Conservation (phyloP, 2,888 invertebrate species). For the Caenorhabditis zanzibari region DNA sequence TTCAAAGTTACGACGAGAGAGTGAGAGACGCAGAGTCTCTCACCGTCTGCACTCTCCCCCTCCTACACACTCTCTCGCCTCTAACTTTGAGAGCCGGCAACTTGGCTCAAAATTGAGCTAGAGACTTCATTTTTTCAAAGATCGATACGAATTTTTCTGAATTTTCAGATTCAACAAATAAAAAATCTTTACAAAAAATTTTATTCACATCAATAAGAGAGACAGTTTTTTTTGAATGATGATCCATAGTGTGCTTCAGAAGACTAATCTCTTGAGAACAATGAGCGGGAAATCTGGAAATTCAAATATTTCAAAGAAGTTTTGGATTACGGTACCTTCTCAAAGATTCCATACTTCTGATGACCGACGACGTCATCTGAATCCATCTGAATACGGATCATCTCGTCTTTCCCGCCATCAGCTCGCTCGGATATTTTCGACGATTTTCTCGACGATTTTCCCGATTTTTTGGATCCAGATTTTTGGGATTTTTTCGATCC, state of each 20-base stretch:
- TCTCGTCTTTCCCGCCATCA: background rate
- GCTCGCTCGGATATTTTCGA: background rate
- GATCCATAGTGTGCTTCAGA: no score
- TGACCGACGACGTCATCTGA: background rate
- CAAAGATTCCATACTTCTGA: background rate
- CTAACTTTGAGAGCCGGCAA: no score
- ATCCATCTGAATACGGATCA: background rate
- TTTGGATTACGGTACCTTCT: background rate
- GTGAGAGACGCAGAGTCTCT: no score
- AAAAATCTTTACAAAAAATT: no score
- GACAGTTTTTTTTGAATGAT: no score
- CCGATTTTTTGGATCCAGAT: background rate
- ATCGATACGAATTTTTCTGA: background rate
- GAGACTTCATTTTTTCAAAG: background rate
- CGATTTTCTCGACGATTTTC: background rate
- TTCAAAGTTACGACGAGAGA: no score
- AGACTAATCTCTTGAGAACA: background rate
- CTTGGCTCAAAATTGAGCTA: no score
- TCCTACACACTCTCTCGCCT: no score
- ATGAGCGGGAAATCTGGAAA: slow-evolving; percentile 5
- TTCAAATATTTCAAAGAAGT: background rate
- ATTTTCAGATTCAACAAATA: no score
- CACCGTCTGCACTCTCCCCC: no score
- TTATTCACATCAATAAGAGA: no score
- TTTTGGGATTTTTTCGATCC: slow-evolving; percentile 12